phyloP scores from a whole-genome alignment of 2,888 invertebrate genomes.

The Agrochola macilenta region DNA sequence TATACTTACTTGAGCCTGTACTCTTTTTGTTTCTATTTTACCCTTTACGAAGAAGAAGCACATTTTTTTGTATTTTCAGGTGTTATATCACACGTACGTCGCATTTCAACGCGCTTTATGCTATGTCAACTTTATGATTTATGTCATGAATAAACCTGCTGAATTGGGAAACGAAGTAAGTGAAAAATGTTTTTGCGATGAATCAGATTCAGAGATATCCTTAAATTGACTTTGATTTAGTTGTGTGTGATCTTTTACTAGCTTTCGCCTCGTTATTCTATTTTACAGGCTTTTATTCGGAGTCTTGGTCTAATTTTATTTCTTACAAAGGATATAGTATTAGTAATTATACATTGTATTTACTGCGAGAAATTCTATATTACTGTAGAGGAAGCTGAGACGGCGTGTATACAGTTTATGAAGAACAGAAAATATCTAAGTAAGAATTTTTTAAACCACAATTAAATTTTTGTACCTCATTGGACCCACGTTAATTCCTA shows the following conservation, averaged over 20 bases:
- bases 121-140: constrained; percentile 22
- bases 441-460: not conserved
- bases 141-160: not conserved
- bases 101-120: constrained; percentile 31
- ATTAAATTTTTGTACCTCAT: not conserved
- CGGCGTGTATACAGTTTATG: constrained; percentile 18
- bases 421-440: constrained; percentile 3
- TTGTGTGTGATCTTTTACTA: not conserved
- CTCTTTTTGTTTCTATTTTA: not conserved
- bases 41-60: not conserved
- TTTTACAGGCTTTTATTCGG: constrained; percentile 11
- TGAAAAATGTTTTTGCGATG: not conserved
- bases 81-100: constrained; percentile 4
- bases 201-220: not conserved
- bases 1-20: not conserved
- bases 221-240: not conserved
- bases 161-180: not conserved
- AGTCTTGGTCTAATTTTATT: constrained; percentile 14
- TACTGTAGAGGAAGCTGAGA: constrained; percentile 5
- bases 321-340: constrained; percentile 5
- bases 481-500: not conserved
- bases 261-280: not conserved
- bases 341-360: constrained; percentile 20
- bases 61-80: constrained; percentile 11
- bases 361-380: constrained; percentile 32